These are phyloP conservation scores for Eupleurogrammus muticus DNA, from an alignment of 2,797 vertebrate genomes.

Conservation along the genomic window DNA sequence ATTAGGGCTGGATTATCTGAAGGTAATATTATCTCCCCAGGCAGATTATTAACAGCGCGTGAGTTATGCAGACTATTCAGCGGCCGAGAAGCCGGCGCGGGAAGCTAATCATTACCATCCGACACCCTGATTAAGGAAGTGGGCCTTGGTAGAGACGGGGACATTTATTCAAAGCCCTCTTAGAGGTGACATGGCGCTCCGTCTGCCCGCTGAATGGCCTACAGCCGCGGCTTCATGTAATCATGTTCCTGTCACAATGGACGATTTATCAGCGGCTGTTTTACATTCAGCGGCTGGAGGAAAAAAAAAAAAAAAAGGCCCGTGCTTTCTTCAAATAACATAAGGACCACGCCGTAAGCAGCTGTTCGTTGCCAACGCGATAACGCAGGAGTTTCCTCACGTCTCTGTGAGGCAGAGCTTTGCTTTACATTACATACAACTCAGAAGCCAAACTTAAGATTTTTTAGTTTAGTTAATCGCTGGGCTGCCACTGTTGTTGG, in stretches of 20 bases:
- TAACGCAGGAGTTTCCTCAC: background rate
- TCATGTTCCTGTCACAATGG: conserved; percentile 76
- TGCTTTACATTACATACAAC: too few species aligned
- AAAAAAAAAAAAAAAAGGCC: conserved; percentile 21
- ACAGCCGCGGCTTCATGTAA: conserved; percentile 74
- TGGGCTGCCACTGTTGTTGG: background rate
- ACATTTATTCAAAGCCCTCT: conserved; percentile 79
- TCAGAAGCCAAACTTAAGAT: too few species aligned
- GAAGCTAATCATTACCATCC: conserved; percentile 80
- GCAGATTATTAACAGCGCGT: conserved; percentile 74
- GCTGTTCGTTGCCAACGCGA: conserved; percentile 13
- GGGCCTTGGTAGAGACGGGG: conserved; percentile 74
- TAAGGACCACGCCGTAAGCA: conserved; percentile 20
- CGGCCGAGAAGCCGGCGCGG: conserved; percentile 42
- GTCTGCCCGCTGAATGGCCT: conserved; percentile 74
- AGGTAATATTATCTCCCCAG: conserved; percentile 70
- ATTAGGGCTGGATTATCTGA: conserved; percentile 68
- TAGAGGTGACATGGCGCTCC: conserved; percentile 75
- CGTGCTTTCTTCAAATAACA: conserved; percentile 57
- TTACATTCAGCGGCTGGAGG: conserved; percentile 54
- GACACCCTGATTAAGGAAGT: conserved; percentile 81
- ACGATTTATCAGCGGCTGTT: conserved; percentile 72
- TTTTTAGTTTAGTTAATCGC: too few species aligned
- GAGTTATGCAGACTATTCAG: conserved; percentile 55
- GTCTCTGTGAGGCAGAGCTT: background rate